Evolutionary conservation across 2,113 vertebrate genomes (phyloP).

Genomic region (Himantopus leucocephalus): DNA sequence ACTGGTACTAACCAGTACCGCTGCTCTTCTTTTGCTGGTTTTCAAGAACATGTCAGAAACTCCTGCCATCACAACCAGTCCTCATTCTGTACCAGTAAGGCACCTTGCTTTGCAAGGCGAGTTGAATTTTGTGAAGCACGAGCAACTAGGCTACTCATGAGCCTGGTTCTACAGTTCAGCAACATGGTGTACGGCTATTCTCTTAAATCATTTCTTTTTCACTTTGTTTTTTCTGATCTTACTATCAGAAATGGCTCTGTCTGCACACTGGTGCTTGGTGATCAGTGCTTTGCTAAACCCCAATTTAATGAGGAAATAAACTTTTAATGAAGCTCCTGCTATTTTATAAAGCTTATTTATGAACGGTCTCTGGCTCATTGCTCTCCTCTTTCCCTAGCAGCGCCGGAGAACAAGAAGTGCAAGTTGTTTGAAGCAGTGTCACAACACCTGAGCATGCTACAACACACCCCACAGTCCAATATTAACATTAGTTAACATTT

Average conservation of each 20-base stretch:
- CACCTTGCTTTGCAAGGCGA: not conserved
- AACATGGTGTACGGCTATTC: not conserved
- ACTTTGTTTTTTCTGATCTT: not conserved
- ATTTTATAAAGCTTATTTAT: not conserved
- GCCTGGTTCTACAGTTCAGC: not conserved
- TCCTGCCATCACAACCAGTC: not conserved
- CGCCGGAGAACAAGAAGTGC: not conserved
- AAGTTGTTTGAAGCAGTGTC: not conserved
- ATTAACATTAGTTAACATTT: not conserved
- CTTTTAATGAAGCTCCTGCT: not conserved
- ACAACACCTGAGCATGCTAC: not conserved
- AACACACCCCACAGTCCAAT: not conserved
- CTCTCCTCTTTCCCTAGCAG: not conserved
- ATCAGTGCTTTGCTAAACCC: not conserved
- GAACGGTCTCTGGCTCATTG: not conserved
- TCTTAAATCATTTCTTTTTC: not conserved
- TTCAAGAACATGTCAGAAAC: not conserved
- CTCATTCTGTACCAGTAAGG: not conserved
- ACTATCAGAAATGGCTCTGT: not conserved
- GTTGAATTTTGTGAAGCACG: not conserved
- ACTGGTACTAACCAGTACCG: not conserved
- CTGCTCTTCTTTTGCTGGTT: not conserved
- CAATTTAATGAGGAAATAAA: not conserved
- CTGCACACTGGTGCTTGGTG: not conserved
- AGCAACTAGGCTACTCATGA: not conserved